Percentiles rank a stretch among this genome's conserved stretches.
phyloP scores from a whole-genome alignment of 2,797 vertebrate genomes.

The Serranus cabrilla region DNA sequence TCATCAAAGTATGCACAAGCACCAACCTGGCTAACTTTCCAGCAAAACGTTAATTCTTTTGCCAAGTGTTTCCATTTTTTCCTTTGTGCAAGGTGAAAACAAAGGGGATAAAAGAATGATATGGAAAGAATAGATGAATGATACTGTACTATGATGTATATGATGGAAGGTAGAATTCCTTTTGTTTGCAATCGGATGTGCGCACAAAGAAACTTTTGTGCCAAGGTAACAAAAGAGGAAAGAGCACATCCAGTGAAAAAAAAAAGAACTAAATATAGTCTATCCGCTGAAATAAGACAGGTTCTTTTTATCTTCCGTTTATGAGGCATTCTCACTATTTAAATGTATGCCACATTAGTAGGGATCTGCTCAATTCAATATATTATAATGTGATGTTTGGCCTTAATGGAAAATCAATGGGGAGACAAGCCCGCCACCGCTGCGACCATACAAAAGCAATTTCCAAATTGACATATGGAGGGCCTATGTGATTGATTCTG shows the following conservation, averaged over 20 bases:
- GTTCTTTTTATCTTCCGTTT: slow-evolving; percentile 50
- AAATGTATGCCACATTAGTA: slow-evolving; percentile 81
- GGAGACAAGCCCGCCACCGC: slow-evolving; percentile 80
- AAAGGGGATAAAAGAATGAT: slow-evolving; percentile 6
- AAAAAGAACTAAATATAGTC: slow-evolving; percentile 29
- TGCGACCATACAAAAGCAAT: slow-evolving; percentile 84
- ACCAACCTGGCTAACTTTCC: not conserved
- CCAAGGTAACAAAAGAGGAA: slow-evolving; percentile 44
- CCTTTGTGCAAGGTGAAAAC: slow-evolving; percentile 2
- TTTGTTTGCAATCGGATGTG: slow-evolving; percentile 21
- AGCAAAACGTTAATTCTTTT: not conserved
- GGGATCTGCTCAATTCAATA: slow-evolving; percentile 81
- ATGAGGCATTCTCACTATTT: slow-evolving; percentile 74
- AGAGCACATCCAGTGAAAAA: not conserved
- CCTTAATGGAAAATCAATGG: slow-evolving; percentile 89
- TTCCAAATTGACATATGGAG: slow-evolving; percentile 85
- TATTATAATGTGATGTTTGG: slow-evolving; percentile 86
- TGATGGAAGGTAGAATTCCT: slow-evolving; percentile 9
- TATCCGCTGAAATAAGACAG: slow-evolving; percentile 27
- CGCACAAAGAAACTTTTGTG: slow-evolving; percentile 48
- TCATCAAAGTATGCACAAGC: not conserved
- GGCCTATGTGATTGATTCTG: slow-evolving; percentile 84
- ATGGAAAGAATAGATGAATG: not conserved
- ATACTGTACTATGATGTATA: not conserved
- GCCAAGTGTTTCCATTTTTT: not conserved